These are phyloP conservation scores for Leptinotarsa lineolata DNA, from an alignment of 1,140 invertebrate species.

Conservation along the genomic window DNA sequence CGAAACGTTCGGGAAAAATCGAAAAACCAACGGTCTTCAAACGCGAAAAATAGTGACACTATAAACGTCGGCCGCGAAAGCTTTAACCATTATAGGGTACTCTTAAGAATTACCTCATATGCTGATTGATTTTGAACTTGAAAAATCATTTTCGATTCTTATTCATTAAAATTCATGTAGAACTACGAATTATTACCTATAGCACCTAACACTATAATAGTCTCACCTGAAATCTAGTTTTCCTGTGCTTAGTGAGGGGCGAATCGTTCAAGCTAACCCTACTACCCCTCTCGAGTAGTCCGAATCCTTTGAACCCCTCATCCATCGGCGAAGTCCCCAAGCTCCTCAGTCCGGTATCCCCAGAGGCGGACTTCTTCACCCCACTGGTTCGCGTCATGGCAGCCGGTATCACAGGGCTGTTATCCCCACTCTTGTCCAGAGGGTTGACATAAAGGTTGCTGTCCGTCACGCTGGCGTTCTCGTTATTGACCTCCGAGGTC, in stretches of 20 bases:
- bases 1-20: too few relatives aligned
- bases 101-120: too few relatives aligned
- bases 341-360: slow-evolving; percentile 69
- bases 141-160: background rate
- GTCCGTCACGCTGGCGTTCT: slow-evolving; percentile 58
- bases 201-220: too few relatives aligned
- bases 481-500: slow-evolving; percentile 67
- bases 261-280: slow-evolving; percentile 70
- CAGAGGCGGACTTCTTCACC: slow-evolving; percentile 79
- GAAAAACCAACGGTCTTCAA: too few relatives aligned
- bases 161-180: background rate
- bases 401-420: slow-evolving; percentile 46
- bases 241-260: slow-evolving; percentile 78
- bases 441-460: slow-evolving; percentile 93
- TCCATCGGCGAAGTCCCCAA: slow-evolving; percentile 60
- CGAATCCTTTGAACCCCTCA: slow-evolving; percentile 61
- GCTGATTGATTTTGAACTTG: too few relatives aligned
- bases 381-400: slow-evolving; percentile 46
- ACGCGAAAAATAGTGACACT: too few relatives aligned
- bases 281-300: slow-evolving; percentile 60
- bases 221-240: slow-evolving; percentile 75
- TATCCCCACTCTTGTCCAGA: slow-evolving; percentile 68
- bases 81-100: too few relatives aligned
- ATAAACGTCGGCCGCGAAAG: too few relatives aligned
- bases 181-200: background rate